Evolutionary conservation across 1,140 invertebrate species (phyloP), one percentile per base, ranked within the genome.

Genomic region (Drosophila prosaltans): DNA sequence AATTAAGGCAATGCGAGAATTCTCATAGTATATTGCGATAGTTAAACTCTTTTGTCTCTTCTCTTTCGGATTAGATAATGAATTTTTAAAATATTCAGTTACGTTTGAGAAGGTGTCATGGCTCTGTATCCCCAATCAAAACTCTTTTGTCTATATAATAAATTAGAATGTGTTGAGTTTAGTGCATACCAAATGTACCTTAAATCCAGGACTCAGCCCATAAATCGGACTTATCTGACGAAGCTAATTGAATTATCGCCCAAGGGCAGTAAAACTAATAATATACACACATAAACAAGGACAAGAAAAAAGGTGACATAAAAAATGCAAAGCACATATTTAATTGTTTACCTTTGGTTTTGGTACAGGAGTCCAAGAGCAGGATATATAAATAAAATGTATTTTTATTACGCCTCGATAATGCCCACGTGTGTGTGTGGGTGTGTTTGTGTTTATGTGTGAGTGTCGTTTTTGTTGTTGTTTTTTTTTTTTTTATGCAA

Each of bases 171-270:
- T 3, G 28, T 11, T 36, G 28, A 48, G 60, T 39, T 67, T 45
- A 64, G 60, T 10, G 45, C 11, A 21, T 11, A 48, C 28, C n/a
- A 48, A 26, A 24, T 45, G 32, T 39, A 39, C 55, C 73, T 65
- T 60, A 67, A 72, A 41, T 30, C 43, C 40, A 5, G n/a, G 32
- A 7, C 72, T 28, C 16, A 9, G 58, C 60, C 39, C 69, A 86
- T 80, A 86, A 81, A 78, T 72, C 64, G 61, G 63, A 65, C 65
- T 80, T 83, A 78, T 72, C 65, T 65, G 68, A 60, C 43, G 58
- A 59, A 80, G 69, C 72, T 82, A 80, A 88, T 82, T 86, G 72
- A 86, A 88, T 82, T 88, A 82, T 79, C 69, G 63, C 57, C 66
- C 64, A 48, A 40, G 55, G 69, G 75, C 72, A 16, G 54, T 60